Evolutionary conservation across 2,797 vertebrate species (phyloP).

Genomic region (Hypotaenidia okinawae): DNA sequence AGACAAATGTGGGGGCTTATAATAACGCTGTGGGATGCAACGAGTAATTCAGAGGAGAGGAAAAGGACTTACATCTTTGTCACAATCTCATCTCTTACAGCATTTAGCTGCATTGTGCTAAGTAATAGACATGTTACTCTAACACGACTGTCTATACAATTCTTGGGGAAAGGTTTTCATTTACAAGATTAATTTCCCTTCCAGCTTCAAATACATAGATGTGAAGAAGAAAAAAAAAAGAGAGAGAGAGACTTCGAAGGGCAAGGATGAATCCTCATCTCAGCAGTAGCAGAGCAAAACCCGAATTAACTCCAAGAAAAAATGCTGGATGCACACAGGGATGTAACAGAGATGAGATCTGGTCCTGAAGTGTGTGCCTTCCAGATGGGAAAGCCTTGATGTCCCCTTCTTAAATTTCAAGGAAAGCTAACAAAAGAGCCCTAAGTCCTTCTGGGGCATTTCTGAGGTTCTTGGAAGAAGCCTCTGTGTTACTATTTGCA

Average conservation of each 20-base stretch:
- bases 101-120: constrained; percentile 13
- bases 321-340: not conserved
- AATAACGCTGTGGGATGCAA: constrained; percentile 4
- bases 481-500: not conserved
- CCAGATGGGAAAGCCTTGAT: not conserved
- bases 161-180: not conserved
- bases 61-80: not conserved
- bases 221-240: not conserved
- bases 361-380: not conserved
- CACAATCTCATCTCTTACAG: constrained; percentile 30
- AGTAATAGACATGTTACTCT: not conserved
- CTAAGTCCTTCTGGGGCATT: not conserved
- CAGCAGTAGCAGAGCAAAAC: not conserved
- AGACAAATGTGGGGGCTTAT: not conserved
- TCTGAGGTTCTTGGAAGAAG: not conserved
- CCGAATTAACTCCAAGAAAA: not conserved
- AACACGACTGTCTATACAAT: not conserved
- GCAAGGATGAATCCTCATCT: not conserved
- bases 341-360: not conserved
- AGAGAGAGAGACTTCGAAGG: not conserved
- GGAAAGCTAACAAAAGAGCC: not conserved
- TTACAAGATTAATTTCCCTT: not conserved
- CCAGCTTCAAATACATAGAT: not conserved
- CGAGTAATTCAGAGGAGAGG: not conserved
- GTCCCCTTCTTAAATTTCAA: not conserved